These are phyloP conservation scores for Avahi laniger DNA, from an alignment of 2,797 vertebrate genomes.

Conservation along the genomic window DNA sequence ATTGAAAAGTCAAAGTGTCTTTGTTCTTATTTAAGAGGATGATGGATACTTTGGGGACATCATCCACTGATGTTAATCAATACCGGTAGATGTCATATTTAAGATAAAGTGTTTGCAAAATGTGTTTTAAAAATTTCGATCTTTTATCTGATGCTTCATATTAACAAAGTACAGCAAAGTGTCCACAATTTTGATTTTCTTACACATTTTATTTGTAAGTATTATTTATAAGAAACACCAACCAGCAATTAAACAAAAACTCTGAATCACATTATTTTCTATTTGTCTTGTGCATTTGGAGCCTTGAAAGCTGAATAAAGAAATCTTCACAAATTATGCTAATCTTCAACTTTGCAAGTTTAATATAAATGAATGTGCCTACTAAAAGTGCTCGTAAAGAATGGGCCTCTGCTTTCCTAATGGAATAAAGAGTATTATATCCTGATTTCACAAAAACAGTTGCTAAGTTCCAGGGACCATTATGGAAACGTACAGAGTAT, in stretches of 20 bases:
- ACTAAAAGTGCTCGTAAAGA: not conserved
- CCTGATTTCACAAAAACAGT: not conserved
- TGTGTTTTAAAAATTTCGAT: not conserved
- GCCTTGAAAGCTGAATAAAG: not conserved
- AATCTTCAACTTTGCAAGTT: not conserved
- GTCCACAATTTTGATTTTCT: not conserved
- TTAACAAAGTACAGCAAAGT: not conserved
- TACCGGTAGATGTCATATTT: not conserved
- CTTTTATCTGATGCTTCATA: conserved; percentile 13
- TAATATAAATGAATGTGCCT: not conserved
- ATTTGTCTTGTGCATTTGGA: not conserved
- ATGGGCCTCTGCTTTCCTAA: not conserved
- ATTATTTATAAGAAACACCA: not conserved
- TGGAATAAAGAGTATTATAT: not conserved
- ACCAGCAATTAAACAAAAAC: not conserved
- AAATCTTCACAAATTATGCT: not conserved
- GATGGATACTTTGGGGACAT: not conserved
- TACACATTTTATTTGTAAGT: not conserved
- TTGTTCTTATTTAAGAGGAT: not conserved
- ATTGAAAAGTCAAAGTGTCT: not conserved
- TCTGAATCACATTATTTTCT: conserved; percentile 22
- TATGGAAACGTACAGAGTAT: not conserved
- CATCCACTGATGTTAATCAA: not conserved
- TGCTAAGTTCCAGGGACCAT: not conserved
- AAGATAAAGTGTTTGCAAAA: conserved; percentile 12